A percentile compares a stretch with the other conserved stretches of the same genome.
phyloP scores from a whole-genome alignment of 1,140 invertebrate species.

The Pectinophora gossypiella region DNA sequence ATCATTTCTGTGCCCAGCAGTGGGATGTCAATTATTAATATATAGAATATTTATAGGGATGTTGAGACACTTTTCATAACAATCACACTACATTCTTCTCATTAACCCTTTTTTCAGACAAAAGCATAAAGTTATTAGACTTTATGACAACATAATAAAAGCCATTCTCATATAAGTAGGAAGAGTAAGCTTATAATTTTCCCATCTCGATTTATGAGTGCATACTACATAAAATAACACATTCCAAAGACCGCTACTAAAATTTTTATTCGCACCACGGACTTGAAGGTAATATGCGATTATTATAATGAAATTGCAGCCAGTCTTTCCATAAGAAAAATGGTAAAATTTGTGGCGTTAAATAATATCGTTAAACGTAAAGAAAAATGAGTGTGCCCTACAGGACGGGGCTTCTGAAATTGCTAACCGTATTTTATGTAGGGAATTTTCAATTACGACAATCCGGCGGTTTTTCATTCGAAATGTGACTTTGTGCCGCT shows the following conservation, averaged over 20 bases:
- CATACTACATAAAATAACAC: too few species aligned
- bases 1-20: too few species aligned
- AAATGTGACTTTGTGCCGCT: conserved; percentile 67
- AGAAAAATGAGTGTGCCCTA: conserved; percentile 63
- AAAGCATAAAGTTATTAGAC: too few species aligned
- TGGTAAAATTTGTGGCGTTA: conserved; percentile 71
- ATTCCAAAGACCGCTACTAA: background rate
- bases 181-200: too few species aligned
- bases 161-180: too few species aligned
- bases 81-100: too few species aligned
- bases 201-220: too few species aligned
- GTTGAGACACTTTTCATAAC: too few species aligned
- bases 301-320: conserved; percentile 70
- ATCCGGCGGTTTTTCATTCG: conserved; percentile 71
- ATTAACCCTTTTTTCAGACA: too few species aligned
- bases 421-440: conserved; percentile 70
- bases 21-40: too few species aligned
- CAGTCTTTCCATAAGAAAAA: conserved; percentile 62
- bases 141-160: too few species aligned
- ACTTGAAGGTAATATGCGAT: conserved; percentile 47
- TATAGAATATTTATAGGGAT: too few species aligned
- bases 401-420: conserved; percentile 55
- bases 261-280: background rate
- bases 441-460: conserved; percentile 73
- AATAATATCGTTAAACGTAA: conserved; percentile 71